Conservation (phyloP, 2,113 vertebrate species). For the Syrmaticus mikado region DNA sequence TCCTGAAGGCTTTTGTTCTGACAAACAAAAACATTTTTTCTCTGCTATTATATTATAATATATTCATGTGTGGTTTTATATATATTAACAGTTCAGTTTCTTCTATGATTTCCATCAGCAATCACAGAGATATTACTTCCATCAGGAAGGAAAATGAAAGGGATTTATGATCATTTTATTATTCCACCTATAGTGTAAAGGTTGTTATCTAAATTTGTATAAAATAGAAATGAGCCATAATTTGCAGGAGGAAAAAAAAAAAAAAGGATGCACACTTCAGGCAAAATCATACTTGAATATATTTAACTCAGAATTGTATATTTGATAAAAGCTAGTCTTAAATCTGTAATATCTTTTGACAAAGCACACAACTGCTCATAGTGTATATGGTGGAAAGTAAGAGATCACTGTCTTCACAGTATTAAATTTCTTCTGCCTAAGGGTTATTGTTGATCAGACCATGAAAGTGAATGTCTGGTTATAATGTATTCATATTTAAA, state of each 20-base stretch:
- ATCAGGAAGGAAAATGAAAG: background rate
- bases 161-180: constrained; percentile 7
- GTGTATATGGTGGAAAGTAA: constrained; percentile 14
- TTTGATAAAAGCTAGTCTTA: constrained; percentile 12
- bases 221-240: background rate
- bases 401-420: constrained; percentile 58
- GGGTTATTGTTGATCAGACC: constrained; percentile 67
- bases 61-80: background rate
- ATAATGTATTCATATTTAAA: constrained; percentile 37
- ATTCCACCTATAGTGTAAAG: background rate
- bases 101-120: background rate
- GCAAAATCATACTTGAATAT: constrained; percentile 7
- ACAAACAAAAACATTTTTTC: constrained; percentile 24
- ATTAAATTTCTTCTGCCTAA: constrained; percentile 71
- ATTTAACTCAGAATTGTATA: constrained; percentile 9
- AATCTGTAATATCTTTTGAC: background rate
- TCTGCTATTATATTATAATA: background rate
- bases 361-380: constrained; percentile 6
- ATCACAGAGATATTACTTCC: background rate
- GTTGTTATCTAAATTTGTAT: constrained; percentile 1
- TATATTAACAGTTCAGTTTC: background rate
- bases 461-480: constrained; percentile 58
- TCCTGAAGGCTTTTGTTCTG: constrained; percentile 11
- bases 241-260: constrained; percentile 1
- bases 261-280: background rate